Base-by-base conservation (phyloP, 2,113 vertebrate species). In the Fulmarus glacialis region DNA sequence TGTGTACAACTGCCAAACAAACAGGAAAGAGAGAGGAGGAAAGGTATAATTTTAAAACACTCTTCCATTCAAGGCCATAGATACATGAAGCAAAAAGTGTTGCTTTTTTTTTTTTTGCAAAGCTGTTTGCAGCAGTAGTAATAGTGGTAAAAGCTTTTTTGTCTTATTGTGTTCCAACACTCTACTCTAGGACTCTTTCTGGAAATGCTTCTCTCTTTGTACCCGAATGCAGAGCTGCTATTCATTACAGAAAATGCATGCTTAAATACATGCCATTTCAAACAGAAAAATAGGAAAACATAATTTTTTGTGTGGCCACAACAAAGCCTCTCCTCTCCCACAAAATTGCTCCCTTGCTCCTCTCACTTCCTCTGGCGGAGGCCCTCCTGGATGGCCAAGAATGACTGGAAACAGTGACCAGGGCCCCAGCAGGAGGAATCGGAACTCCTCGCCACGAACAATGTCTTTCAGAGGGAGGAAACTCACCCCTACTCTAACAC, bases 211-310 rank as follows among this genome's bases (percentile, higher is more conserved):
- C 60, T 82, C 16, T 50, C 72, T 78, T 92, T 75, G 86, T 84
- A 90, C 40, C 27, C 5, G 0, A 84, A 68, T 26, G 60, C 47
- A 82, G 83, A 91, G 75, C 79, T 95, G 79, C 67, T 92, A 87
- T 82, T 92, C 91, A 91, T 93, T 89, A 96, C 19, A 64, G 59
- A 90, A 89, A 89, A 84, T 22, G n/a, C 59, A 82, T 63, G 47
- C 75, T 71, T 89, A 89, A 90, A 96, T 36, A 19, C 56, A 86
- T 88, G 60, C 17, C 22, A 78, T 87, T 94, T 95, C 67, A 84
- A 95, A 82, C 32, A 91, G 83, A 89, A 95, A 92, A 91, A 87
- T 48, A 74, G 30, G 56, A 92, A 92, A 91, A 84, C 27, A 45
- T 47, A 13, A 2, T 84, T 87, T 73, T 92, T 71, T 83, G 56